Base-by-base conservation (phyloP, 2,888 invertebrate species). In the Nipponacmea schrenckii region DNA sequence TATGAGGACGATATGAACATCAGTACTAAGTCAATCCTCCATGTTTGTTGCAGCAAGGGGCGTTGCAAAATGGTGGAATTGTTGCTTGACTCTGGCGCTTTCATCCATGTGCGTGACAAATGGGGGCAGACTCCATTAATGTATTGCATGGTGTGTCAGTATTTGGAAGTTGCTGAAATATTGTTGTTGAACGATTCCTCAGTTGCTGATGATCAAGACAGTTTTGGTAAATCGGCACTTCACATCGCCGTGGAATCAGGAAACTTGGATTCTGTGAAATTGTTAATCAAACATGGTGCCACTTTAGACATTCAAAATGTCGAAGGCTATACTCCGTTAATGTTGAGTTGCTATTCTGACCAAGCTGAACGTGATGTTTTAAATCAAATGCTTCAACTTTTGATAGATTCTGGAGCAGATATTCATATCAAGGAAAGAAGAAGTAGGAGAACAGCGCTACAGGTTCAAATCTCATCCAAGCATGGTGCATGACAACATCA, bases 51-150 rank as follows among this genome's bases (percentile, higher is more conserved):
- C 77, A 85, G 82, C 65, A 86, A 84, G 72, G 87, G 85, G 2
- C 74, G 80, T 15, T 69, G 76, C 8, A 82, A 82, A 15, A 85
- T 84, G 70, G 83, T 79, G 17, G 80, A 80, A 66, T 65, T 76
- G 0, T 64, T 86, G 48, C 69, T 84, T n/a, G 78, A 84, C 1
- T 74, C 74, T 39, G 83, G 83, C 10, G 83, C 84, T n/a, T 72
- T 77, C 50, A 72, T 82, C 7, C 77, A 79, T 39, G 77, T 79
- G 4, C 78, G 80, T 39, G 87, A 85, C 74, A 80, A 80, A 14
- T 86, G 85, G 86, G 81, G 84, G 14, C 85, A 84, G 74, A 83
- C 85, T 1, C 86, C 87, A 0, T 77, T 87, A 26, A 82, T 84
- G 81, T 81, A 82, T 64, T 80, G 81, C 66, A 78, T 84, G 7